Base-by-base conservation (phyloP, 1,140 invertebrate species). In the Pogonomyrmex barbatus region DNA sequence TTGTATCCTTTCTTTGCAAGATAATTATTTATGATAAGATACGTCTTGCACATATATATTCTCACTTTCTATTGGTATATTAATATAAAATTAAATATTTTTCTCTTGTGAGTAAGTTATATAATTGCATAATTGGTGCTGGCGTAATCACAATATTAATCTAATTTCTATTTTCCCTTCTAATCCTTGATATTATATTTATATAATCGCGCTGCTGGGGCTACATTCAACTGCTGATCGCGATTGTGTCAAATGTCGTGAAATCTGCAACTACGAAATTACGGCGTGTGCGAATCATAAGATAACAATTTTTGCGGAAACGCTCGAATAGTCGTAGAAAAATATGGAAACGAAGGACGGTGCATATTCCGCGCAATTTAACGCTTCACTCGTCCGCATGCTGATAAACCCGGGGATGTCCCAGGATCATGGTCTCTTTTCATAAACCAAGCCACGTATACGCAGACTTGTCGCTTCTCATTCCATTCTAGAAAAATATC, bases 321-420 rank as follows among this genome's bases (percentile, higher is more conserved):
- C 14, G 6, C 9, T 45, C 24, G 4, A 17, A 8, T 0, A 1
- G 33, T 0, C 0, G 8, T 6, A 36, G 30, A 3, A 56, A 30
- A 2, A 5, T 17, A 8, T 24, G 14, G n/a, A 9, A 3, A 6
- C 8, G 47, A 70, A 81, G 50, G 36, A 54, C 36, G 14, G 24
- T 4, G 14, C 24, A 9, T 54, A 54, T 67, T 47, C 12, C 24
- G 5, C 63, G 12, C 5, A 42, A 54, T 68, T 54, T 77, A 36
- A 67, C 42, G 62, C 33, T 24, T 24, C 2, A 4, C 14, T 56
- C 8, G 10, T 45, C 6, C 33, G 1, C 5, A 24, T 24, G 14
- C 9, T 5, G 50, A 58, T 81, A 81, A 81, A 70, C 50, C 14
- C 39, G 65, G 65, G 77, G 50, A 81, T 70, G 24, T 70, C 65